These are phyloP conservation scores for Saccostrea glomerata DNA, from an alignment of 1,140 invertebrate genomes.

Conservation along the genomic window DNA sequence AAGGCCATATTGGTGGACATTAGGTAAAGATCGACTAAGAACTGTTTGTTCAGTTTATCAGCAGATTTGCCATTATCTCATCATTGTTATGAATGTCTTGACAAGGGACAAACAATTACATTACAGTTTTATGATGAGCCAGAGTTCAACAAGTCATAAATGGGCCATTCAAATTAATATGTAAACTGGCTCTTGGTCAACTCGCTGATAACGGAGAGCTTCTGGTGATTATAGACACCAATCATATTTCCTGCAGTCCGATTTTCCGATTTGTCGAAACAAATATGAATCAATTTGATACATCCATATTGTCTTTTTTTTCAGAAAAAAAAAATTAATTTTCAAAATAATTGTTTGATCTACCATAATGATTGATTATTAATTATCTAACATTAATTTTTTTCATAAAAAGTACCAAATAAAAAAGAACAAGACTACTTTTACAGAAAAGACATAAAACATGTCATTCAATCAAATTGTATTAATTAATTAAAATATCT, in stretches of 20 bases:
- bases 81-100: conserved; percentile 31
- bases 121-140: conserved; percentile 34
- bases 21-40: background rate
- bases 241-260: background rate
- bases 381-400: background rate
- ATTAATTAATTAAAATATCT: background rate
- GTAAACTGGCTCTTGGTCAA: conserved; percentile 12
- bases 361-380: too few relatives aligned
- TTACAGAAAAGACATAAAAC: background rate
- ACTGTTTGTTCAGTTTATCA: conserved; percentile 29
- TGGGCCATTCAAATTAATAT: conserved; percentile 21
- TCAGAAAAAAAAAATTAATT: background rate
- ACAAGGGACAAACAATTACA: conserved; percentile 35
- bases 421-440: background rate
- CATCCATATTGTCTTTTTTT: background rate
- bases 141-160: conserved; percentile 34
- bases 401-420: background rate
- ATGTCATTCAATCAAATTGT: background rate
- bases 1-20: conserved; percentile 3
- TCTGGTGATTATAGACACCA: background rate
- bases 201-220: background rate
- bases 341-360: too few relatives aligned
- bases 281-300: background rate
- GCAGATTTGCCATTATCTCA: conserved; percentile 30
- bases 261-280: background rate